phyloP scores from a whole-genome alignment of 2,888 invertebrate species.

The Chymomyza fuscimana region DNA sequence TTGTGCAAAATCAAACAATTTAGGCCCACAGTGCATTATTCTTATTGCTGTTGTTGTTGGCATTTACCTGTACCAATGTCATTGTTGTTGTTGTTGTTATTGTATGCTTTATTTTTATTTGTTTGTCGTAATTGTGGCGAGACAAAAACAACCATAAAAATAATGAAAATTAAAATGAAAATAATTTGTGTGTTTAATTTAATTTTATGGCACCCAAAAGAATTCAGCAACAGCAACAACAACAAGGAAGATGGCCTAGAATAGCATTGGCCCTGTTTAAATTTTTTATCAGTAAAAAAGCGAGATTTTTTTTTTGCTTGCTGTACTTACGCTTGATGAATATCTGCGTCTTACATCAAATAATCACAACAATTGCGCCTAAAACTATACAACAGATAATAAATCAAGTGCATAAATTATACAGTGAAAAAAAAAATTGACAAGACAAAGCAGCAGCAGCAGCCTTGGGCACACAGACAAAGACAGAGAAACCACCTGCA shows the following conservation, averaged over 20 bases:
- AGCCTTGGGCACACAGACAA: background rate
- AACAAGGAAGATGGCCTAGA: background rate
- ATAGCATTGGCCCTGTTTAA: background rate
- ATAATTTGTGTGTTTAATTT: slow-evolving; percentile 73
- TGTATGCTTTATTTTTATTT: slow-evolving; percentile 50
- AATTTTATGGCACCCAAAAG: slow-evolving; percentile 71
- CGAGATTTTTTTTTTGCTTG: background rate
- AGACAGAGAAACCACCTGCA: slow-evolving; percentile 4
- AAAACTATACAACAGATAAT: slow-evolving; percentile 74
- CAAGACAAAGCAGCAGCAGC: slow-evolving; percentile 19
- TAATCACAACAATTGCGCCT: slow-evolving; percentile 58
- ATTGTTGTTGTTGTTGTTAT: slow-evolving; percentile 30
- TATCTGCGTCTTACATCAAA: background rate
- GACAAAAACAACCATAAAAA: slow-evolving; percentile 57
- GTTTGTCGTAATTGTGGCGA: slow-evolving; percentile 68
- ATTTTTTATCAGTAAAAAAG: background rate
- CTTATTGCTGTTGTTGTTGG: slow-evolving; percentile 7
- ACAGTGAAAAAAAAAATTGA: slow-evolving; percentile 5
- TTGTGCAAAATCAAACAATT: too few species aligned
- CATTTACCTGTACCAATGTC: slow-evolving; percentile 66
- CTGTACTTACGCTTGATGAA: background rate
- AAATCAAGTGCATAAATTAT: slow-evolving; percentile 72
- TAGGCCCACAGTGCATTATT: too few species aligned
- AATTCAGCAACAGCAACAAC: slow-evolving; percentile 28
- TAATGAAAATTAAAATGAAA: slow-evolving; percentile 74